Conservation (phyloP, 2,888 invertebrate genomes). For the Panzeria rudis region DNA sequence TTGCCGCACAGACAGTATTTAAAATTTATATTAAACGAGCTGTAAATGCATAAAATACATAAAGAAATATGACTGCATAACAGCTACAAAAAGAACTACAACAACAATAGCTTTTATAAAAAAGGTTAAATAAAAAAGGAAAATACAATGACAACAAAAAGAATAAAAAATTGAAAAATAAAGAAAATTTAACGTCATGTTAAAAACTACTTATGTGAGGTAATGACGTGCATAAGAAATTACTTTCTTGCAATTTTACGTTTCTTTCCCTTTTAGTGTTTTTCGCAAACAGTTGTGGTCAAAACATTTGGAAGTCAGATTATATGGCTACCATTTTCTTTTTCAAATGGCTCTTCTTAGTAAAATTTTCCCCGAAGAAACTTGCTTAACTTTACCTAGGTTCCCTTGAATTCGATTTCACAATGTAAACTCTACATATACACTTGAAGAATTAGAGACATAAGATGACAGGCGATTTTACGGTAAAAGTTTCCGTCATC, state of each 20-base stretch:
- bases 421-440: too few species aligned
- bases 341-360: too few species aligned
- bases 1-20: conserved; percentile 29
- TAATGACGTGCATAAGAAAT: conserved; percentile 76
- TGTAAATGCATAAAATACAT: conserved; percentile 66
- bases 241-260: conserved; percentile 67
- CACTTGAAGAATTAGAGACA: too few species aligned
- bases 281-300: not conserved
- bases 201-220: conserved; percentile 74
- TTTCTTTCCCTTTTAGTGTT: conserved; percentile 31
- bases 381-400: too few species aligned
- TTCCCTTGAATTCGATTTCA: too few species aligned
- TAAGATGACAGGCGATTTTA: too few species aligned
- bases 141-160: conserved; percentile 12
- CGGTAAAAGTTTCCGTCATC: too few species aligned
- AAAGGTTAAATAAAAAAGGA: conserved; percentile 30
- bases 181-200: conserved; percentile 71
- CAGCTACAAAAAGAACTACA: conserved; percentile 9
- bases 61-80: conserved; percentile 61
- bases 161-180: conserved; percentile 28
- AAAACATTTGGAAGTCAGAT: not conserved
- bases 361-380: too few species aligned
- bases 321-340: too few species aligned
- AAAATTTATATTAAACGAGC: conserved; percentile 70
- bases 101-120: conserved; percentile 23